A percentile compares a stretch with the other conserved stretches of the same genome.
These are phyloP conservation scores for Cyprinella venusta DNA, from an alignment of 2,797 vertebrate genomes.

Conservation along the genomic window DNA sequence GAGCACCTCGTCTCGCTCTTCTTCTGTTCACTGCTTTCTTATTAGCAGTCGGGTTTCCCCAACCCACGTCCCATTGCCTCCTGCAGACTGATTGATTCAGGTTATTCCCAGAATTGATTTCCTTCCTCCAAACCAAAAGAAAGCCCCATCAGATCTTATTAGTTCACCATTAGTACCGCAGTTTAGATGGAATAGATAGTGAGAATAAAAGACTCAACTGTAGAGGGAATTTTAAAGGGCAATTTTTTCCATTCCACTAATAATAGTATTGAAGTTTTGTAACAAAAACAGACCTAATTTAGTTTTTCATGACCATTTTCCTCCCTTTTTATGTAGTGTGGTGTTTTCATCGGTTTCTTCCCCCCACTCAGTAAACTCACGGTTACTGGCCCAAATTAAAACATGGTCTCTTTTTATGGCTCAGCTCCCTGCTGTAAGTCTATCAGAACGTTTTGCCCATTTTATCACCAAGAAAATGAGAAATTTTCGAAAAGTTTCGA, in stretches of 20 bases:
- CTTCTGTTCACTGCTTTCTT: constrained; percentile 20
- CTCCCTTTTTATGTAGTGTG: not conserved
- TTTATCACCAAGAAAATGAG: not conserved
- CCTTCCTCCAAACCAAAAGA: constrained; percentile 24
- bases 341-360: not conserved
- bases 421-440: not conserved
- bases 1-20: not conserved
- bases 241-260: not conserved
- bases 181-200: not conserved
- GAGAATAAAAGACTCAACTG: not conserved
- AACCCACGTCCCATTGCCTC: not conserved
- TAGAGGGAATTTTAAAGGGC: not conserved
- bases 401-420: not conserved
- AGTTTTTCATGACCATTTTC: not conserved
- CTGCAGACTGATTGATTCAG: constrained; percentile 8
- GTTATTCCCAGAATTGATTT: constrained; percentile 23
- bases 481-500: not conserved
- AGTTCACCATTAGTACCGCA: not conserved
- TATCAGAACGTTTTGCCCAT: not conserved
- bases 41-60: constrained; percentile 1
- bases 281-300: not conserved
- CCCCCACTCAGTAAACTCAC: no score
- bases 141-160: not conserved
- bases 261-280: not conserved
- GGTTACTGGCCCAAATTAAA: not conserved